Evolutionary conservation across 2,888 invertebrate genomes (phyloP), one percentile per base, ranked within the genome.

Genomic region (Trilocha varians): DNA sequence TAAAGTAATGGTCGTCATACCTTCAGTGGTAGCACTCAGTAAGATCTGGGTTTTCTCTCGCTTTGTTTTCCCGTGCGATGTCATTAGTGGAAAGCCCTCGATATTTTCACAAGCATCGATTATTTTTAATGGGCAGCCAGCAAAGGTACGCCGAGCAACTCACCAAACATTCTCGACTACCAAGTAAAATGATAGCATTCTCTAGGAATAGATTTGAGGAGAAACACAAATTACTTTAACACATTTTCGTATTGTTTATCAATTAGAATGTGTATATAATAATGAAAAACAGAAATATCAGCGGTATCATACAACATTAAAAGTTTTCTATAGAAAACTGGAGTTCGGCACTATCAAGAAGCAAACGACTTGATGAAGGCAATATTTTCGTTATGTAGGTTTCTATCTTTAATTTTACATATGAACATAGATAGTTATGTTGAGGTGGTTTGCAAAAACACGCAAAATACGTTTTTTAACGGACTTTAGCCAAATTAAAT

Each of bases 11-110:
- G 25, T 25, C 4, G 25, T 6, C 25, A 9, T 9, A 6, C 25
- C 8, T 25, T 25, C 25, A 25, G 5, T 25, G 25, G 25, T 3
- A 11, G 4, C 4, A 25, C 5, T 25, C 11, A 25, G 25, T 25
- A 11, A 25, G 25, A 25, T 25, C 5, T 25, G 25, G 25, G 11
- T 25, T 25, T 25, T 25, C 68, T 62, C 57, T 63, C 53, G 70
- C 75, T 78, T 80, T 82, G 82, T 83, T 82, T 83, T 77, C 74
- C 66, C 65, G 66, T 57, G 73, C 76, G 67, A 80, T 82, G 70
- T 83, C 84, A 83, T 84, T 84, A 84, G 83, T 82, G 83, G 68
- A 77, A 77, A 78, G 65, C 73, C 62, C 79, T 82, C 82, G 75
- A 83, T 83, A 83, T 80, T 83, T 76, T 82, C 60, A 68, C 76